Percentiles rank a stretch among this genome's conserved stretches.
Conservation (phyloP, 2,888 invertebrate species). For the Ectemnius continuus region DNA sequence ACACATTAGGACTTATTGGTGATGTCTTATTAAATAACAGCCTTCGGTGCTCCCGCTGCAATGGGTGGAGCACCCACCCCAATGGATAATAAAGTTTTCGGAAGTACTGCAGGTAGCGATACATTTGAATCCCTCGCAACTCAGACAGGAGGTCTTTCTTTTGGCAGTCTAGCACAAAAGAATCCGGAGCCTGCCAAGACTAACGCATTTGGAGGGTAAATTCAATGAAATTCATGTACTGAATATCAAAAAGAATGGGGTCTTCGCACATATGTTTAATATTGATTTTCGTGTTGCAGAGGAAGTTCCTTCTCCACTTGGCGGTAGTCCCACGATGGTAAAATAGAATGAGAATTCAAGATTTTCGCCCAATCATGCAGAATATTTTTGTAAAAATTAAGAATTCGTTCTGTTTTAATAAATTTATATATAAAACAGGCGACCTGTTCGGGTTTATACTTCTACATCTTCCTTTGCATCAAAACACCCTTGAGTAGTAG, state of each 20-base stretch:
- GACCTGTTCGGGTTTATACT: neutral
- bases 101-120: conserved; percentile 61
- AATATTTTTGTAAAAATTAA: conserved; percentile 1
- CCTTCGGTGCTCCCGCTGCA: conserved; percentile 68
- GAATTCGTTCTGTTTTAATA: conserved; percentile 14
- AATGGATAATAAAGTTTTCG: conserved; percentile 69
- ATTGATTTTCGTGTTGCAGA: conserved; percentile 60
- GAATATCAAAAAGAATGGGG: neutral
- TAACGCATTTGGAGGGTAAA: conserved; percentile 70
- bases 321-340: conserved; percentile 58
- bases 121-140: conserved; percentile 73
- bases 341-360: neutral
- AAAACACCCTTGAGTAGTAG: neutral
- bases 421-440: conserved; percentile 12
- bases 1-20: neutral
- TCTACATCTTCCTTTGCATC: neutral
- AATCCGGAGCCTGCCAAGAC: conserved; percentile 68
- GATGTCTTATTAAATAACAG: conserved; percentile 40
- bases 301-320: conserved; percentile 75
- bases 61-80: conserved; percentile 65
- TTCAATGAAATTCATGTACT: neutral
- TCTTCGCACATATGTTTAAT: conserved; percentile 5
- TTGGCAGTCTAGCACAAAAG: conserved; percentile 69
- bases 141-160: conserved; percentile 70
- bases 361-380: neutral